Evolutionary conservation across 2,888 invertebrate genomes (phyloP), one percentile per base, ranked within the genome.

Genomic region (Eilema griseolum): DNA sequence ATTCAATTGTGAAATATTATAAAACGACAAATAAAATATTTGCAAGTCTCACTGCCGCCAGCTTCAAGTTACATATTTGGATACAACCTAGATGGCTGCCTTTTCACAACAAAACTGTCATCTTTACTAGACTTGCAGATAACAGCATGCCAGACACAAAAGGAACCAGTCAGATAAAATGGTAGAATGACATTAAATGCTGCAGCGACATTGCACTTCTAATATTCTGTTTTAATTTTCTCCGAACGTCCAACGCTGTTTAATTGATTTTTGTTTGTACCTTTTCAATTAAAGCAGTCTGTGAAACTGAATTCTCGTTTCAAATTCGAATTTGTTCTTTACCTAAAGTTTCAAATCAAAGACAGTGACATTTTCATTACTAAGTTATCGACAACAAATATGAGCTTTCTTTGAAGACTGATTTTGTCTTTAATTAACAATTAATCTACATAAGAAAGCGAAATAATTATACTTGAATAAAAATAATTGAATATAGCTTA

Each of bases 151-250:
- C 87, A 88, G 80, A 79, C 81, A 86, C 79, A 86, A 88, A 82
- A 80, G 79, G 81, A 84, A 79, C 76, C 77, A 69, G 77, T 72
- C 79, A 83, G 86, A 86, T 88, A 89, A 86, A 88, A 85, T 83
- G 72, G 67, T 71, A 74, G 72, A 80, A 83, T 71, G 78, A 84
- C 83, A 81, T 85, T 81, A 83, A 87, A 79, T 79, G 73, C 66
- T 67, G 71, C 69, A 66, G 77, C 74, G 68, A 76, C 79, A 78
- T 75, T 80, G 81, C 82, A 82, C 77, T 84, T 82, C 82, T 83
- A 85, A 85, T 86, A 86, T 88, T 87, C 77, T 83, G 77, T 89
- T 60, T 89, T 86, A 86, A 88, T 87, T 89, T 87, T 79, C 82
- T 81, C 79, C 81, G 75, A 81, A 81, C 79, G 70, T 76, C 70